Percentiles rank a stretch among this genome's conserved stretches.
Conservation (phyloP, 64 coral and sea anemone species). For the Montipora cactus region DNA sequence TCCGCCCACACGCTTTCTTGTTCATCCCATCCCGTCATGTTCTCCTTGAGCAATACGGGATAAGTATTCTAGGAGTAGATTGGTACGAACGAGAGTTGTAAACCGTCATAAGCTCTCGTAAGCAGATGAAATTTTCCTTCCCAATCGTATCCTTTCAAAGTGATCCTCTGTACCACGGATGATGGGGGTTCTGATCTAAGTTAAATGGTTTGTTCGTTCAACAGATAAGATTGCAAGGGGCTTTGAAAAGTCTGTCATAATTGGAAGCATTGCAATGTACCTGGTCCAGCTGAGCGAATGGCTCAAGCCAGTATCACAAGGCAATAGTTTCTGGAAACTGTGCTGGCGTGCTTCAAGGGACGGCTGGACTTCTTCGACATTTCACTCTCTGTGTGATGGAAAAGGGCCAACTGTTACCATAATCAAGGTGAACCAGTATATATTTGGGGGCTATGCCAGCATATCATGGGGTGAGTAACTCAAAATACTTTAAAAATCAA, state of each 20-base stretch:
- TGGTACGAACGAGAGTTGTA: background rate
- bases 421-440: background rate
- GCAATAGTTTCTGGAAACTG: background rate
- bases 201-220: background rate
- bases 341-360: background rate
- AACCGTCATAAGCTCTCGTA: too few relatives aligned
- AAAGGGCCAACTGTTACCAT: background rate
- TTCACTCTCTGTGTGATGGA: background rate
- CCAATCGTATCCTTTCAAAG: background rate
- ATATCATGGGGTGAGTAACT: background rate
- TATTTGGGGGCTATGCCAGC: background rate
- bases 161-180: background rate
- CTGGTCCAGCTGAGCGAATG: background rate
- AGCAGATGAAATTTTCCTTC: too few relatives aligned
- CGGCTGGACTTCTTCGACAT: background rate
- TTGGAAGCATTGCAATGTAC: background rate
- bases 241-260: background rate
- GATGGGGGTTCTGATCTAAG: background rate
- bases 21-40: too few relatives aligned
- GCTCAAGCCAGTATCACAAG: background rate
- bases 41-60: too few relatives aligned
- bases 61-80: too few relatives aligned
- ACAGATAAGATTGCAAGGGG: background rate
- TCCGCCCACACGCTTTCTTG: too few relatives aligned
- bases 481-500: background rate